phyloP scores from a whole-genome alignment of 1,140 invertebrate genomes.

The Trichonephila clavipes region DNA sequence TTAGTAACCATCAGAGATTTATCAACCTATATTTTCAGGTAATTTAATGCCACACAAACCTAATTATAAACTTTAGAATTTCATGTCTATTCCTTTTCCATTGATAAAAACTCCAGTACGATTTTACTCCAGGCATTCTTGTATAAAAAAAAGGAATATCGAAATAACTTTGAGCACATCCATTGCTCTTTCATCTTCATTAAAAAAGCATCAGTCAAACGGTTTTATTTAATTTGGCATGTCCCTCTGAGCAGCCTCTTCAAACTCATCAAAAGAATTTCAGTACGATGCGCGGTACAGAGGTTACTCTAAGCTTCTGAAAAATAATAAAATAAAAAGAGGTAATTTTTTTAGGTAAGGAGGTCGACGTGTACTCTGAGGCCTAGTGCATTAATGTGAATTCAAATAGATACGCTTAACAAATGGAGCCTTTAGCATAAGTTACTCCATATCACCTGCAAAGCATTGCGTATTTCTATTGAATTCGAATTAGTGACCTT shows the following conservation, averaged over 20 bases:
- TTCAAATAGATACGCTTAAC: not conserved
- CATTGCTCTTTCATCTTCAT: not conserved
- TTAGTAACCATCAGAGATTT: not conserved
- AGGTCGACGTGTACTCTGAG: conserved; percentile 66
- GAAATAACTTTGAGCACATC: not conserved
- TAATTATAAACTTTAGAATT: not conserved
- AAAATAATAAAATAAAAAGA: not conserved
- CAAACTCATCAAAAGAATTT: not conserved
- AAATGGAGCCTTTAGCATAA: not conserved
- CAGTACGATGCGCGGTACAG: not conserved
- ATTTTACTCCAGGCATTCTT: not conserved
- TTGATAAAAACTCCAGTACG: not conserved
- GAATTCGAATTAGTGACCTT: not conserved
- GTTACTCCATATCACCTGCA: not conserved
- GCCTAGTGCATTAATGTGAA: not conserved
- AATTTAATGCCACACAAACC: not conserved
- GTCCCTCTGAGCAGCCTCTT: not conserved
- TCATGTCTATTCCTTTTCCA: not conserved
- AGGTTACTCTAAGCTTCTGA: not conserved
- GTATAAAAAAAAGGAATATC: not conserved
- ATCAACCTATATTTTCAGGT: not conserved
- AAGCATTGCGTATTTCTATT: not conserved
- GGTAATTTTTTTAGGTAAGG: conserved; percentile 43
- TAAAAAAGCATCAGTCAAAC: conserved; percentile 7
- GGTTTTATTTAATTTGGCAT: not conserved